Base-by-base conservation (phyloP, 2,888 invertebrate species). In the Hedychridium roseum region DNA sequence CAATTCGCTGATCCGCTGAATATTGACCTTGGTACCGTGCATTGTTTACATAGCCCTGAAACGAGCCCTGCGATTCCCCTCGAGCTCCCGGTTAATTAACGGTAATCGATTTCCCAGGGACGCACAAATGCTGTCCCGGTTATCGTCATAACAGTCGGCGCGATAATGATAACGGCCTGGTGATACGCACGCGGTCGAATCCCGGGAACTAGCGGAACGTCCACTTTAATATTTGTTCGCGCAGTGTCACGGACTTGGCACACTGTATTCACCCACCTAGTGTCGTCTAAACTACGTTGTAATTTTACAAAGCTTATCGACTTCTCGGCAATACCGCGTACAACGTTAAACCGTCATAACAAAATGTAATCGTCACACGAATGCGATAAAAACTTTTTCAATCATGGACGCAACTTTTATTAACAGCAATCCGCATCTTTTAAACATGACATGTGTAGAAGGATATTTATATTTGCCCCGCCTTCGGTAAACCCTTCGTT, bases 31-130 rank as follows among this genome's bases (percentile, higher is more conserved):
- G 38, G 38, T 17, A 38, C 6, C 6, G 9, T 9, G 6, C 5
- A 31, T 31, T 31, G 31, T 31, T 31, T 31, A 31, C 31, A 31
- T 31, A 5, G 5, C 4, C 31, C 5, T 31, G 32, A 31, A 7
- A 23, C 5, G n/a, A 12, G 9, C 5, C n/a, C 31, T 5, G 14
- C 11, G 28, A 20, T 44, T 41, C 43, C 49, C 28, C 42, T 37
- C 36, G 40, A 44, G 44, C 46, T 36, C 27, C 28, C 48, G 31
- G 49, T 60, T 60, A 65, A 68, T 68, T 67, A 63, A 62, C 41
- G 57, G 40, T 54, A 54, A 66, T 66, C 60, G 57, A 65, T 68
- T 55, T 43, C 26, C n/a, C n/a, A n/a, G n/a, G n/a, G n/a, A n/a
- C n/a, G n/a, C n/a, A 40, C 50, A 31, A 42, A 41, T 43, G 43